Evolutionary conservation across 2,888 invertebrate genomes (phyloP).

Genomic region (Agrochola macilenta): DNA sequence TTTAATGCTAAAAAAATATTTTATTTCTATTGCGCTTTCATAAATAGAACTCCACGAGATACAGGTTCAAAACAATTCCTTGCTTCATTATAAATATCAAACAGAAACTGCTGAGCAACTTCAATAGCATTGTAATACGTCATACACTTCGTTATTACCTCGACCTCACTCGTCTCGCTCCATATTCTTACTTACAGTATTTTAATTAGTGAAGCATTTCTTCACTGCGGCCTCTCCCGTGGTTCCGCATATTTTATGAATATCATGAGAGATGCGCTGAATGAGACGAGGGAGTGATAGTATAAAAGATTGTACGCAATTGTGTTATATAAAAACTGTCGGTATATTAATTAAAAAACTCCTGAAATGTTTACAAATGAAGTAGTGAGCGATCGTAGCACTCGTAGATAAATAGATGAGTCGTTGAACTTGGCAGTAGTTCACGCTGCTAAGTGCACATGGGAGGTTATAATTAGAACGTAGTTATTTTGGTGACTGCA

Average conservation of each 20-base stretch:
- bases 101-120: conserved; percentile 14
- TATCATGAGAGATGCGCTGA: conserved; percentile 30
- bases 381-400: neutral
- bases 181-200: conserved; percentile 45
- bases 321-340: conserved; percentile 25
- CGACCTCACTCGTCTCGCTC: conserved; percentile 26
- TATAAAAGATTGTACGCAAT: conserved; percentile 23
- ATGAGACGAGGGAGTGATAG: conserved; percentile 25
- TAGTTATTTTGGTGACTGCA: neutral
- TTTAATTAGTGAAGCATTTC: conserved; percentile 50
- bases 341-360: conserved; percentile 33
- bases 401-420: conserved; percentile 7
- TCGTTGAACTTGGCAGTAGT: conserved; percentile 50
- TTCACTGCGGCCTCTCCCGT: conserved; percentile 15
- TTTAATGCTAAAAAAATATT: neutral
- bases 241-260: conserved; percentile 18
- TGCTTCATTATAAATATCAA: conserved; percentile 3
- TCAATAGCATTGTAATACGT: conserved; percentile 14
- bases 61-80: neutral
- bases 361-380: conserved; percentile 17
- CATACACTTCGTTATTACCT: conserved; percentile 19
- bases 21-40: neutral
- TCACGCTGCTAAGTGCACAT: conserved; percentile 31
- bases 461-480: conserved; percentile 21
- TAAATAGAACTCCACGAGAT: neutral